Base-by-base conservation (phyloP, 2,113 vertebrate genomes). In the Forbesichthys papilliferus region DNA sequence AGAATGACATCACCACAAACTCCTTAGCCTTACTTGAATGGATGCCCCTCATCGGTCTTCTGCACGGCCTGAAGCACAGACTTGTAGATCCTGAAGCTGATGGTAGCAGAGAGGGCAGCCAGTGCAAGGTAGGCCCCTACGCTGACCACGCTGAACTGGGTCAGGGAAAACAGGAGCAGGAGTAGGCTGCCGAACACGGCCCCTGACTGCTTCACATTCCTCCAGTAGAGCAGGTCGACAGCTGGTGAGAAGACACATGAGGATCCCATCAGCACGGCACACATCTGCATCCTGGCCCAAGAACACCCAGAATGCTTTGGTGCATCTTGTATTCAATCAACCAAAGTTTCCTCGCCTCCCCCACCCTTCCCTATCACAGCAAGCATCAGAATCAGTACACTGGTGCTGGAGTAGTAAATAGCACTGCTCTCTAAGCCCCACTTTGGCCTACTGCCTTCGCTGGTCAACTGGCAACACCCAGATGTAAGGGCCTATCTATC, bases 51-150 rank as follows among this genome's bases (percentile, higher is more conserved):
- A 8, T 99, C 96, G 6, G 96, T 99, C 89, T 99, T 99, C 94
- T 99, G 96, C 91, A 99, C 96, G 0, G 98, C 98, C 90, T 99
- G 98, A 82, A 99, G 91, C 68, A 99, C 97, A 0, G 97, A 99
- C 89, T 98, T 99, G 94, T 99, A 99, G 93, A 99, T 94, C 91
- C 97, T 94, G 95, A 98, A 98, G 89, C 98, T 98, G 92, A 99
- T 96, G 93, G 96, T 98, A 90, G 96, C 97, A 0, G 96, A 97
- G 88, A 99, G 96, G 5, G 95, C 94, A 0, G 98, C 96, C 0
- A 99, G 94, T 67, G 96, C 96, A 80, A 99, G 91, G 92, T 99
- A 99, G 47, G 98, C 97, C 20, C 95, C 93, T 0, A 99, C 96
- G 0, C 97, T 99, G 91, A 99, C 96, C 0, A 98, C 97, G 4